Conservation (phyloP, 2,797 vertebrate species). For the Dicrostonyx torquatus region DNA sequence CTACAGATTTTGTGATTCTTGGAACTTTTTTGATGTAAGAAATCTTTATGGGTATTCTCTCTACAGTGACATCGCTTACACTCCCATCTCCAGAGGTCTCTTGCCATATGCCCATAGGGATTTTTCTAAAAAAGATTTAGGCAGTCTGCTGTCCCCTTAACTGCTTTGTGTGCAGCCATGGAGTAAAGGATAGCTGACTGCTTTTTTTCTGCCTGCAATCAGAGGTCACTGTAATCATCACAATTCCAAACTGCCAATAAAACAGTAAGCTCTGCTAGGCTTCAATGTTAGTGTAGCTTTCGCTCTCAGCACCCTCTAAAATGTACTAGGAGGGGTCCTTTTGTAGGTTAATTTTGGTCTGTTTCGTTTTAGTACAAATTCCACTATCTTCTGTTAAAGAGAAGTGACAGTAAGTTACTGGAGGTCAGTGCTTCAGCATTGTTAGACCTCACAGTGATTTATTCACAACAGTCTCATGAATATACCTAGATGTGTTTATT, state of each 20-base stretch:
- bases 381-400: slow-evolving; percentile 13
- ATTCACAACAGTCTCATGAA: neutral
- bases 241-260: slow-evolving; percentile 86
- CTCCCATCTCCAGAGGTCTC: slow-evolving; percentile 76
- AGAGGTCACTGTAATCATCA: slow-evolving; percentile 85
- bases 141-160: slow-evolving; percentile 83
- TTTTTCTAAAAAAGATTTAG: slow-evolving; percentile 86
- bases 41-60: slow-evolving; percentile 86
- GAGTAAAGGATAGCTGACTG: slow-evolving; percentile 87
- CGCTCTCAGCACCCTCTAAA: neutral
- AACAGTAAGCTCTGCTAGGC: slow-evolving; percentile 71
- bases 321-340: neutral
- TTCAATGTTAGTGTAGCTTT: slow-evolving; percentile 53
- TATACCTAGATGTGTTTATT: neutral
- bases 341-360: neutral
- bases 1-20: slow-evolving; percentile 88
- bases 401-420: neutral
- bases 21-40: slow-evolving; percentile 88
- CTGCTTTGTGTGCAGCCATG: slow-evolving; percentile 87
- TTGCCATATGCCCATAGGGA: slow-evolving; percentile 86
- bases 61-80: slow-evolving; percentile 8
- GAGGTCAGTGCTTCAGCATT: neutral
- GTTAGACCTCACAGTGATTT: neutral
- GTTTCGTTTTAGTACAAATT: slow-evolving; percentile 36
- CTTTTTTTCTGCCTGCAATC: slow-evolving; percentile 86